phyloP scores from a whole-genome alignment of 2,797 vertebrate genomes.

The Distichodus sexfasciatus region DNA sequence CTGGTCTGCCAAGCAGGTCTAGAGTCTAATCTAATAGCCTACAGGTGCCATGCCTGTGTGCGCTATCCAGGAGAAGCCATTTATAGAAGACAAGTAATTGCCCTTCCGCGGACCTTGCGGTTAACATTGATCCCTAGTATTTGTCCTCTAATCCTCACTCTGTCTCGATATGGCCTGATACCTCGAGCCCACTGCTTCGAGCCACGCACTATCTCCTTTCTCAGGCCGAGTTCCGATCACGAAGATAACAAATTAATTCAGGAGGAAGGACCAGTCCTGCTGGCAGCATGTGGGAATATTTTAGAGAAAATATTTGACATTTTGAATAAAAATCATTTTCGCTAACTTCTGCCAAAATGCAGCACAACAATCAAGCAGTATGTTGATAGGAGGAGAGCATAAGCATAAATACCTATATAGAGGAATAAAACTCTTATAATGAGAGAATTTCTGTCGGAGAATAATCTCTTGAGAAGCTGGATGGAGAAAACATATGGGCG shows the following conservation, averaged over 20 bases:
- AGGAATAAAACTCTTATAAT: not conserved
- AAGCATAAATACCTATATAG: not conserved
- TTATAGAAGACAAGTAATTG: slow-evolving; percentile 47
- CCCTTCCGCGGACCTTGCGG: slow-evolving; percentile 54
- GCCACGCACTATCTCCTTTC: slow-evolving; percentile 40
- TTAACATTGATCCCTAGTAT: slow-evolving; percentile 41
- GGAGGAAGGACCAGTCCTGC: slow-evolving; percentile 25
- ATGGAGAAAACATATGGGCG: not conserved
- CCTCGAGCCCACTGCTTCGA: slow-evolving; percentile 39
- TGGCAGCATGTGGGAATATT: slow-evolving; percentile 20
- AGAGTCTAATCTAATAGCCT: slow-evolving; percentile 48
- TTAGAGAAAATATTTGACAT: slow-evolving; percentile 8
- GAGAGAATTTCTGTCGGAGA: not conserved
- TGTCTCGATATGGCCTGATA: slow-evolving; percentile 22
- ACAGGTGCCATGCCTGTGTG: slow-evolving; percentile 29
- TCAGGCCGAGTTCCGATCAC: slow-evolving; percentile 37
- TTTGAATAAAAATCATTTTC: slow-evolving; percentile 25
- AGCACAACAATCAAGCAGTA: not conserved
- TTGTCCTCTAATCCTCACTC: slow-evolving; percentile 31
- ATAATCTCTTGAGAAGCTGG: slow-evolving; percentile 2
- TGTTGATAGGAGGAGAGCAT: not conserved
- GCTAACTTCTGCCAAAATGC: no score
- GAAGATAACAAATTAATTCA: slow-evolving; percentile 40
- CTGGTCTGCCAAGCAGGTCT: slow-evolving; percentile 31
- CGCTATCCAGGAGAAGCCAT: slow-evolving; percentile 43